Evolutionary conservation across 2,888 invertebrate species (phyloP).

Genomic region (Ochropleura leucogaster): DNA sequence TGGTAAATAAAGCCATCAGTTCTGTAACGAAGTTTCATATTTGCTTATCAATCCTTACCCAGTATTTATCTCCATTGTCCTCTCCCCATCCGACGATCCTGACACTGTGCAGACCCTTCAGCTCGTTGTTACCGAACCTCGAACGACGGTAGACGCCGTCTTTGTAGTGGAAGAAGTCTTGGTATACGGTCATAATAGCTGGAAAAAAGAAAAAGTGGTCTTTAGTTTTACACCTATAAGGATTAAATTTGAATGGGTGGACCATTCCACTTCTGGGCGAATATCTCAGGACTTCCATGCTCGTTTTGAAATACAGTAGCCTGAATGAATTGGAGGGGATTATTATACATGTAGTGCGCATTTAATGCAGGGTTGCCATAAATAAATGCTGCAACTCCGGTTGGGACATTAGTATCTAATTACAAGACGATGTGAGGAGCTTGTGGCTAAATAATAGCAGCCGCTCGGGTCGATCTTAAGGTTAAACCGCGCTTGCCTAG

Average conservation of each 20-base stretch:
- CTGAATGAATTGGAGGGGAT: neutral
- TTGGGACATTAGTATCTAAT: too few relatives aligned
- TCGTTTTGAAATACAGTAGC: neutral
- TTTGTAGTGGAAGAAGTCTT: constrained; percentile 97
- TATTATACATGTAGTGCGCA: neutral
- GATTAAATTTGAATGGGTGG: neutral
- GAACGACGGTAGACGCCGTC: constrained; percentile 95
- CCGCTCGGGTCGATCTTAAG: too few relatives aligned
- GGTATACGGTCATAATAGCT: constrained; percentile 97
- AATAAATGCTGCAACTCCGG: too few relatives aligned
- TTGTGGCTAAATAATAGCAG: too few relatives aligned
- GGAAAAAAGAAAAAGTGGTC: constrained; percentile 61
- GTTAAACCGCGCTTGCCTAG: too few relatives aligned
- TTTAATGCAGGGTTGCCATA: too few relatives aligned
- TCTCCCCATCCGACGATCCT: constrained; percentile 98
- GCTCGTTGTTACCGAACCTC: constrained; percentile 88
- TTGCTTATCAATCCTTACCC: constrained; percentile 91
- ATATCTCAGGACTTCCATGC: neutral
- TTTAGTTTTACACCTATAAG: neutral
- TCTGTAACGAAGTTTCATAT: neutral
- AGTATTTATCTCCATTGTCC: constrained; percentile 93
- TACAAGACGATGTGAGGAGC: too few relatives aligned
- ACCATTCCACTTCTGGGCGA: neutral
- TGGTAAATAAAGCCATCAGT: too few relatives aligned
- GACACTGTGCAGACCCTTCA: constrained; percentile 96